Base-by-base conservation (phyloP, 2,113 vertebrate species). In the Thunnus thynnus region DNA sequence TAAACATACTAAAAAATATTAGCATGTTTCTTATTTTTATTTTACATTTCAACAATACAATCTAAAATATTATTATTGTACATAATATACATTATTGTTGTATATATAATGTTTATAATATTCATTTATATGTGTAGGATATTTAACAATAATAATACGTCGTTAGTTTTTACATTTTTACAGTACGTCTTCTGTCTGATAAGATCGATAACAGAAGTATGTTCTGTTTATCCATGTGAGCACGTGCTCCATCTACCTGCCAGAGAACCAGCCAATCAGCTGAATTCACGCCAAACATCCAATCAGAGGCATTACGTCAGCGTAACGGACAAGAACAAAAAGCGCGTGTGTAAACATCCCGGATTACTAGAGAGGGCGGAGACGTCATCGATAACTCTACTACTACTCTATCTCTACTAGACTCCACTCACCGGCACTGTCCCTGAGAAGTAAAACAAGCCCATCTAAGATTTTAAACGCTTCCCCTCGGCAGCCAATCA, bases 401-500 rank as follows among this genome's bases (percentile, higher is more conserved):
- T 22, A 22, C 22, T 3, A 4, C 13, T 17, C 16, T 0, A 0
- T 1, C 3, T 1, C 32, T 4, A 41, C 36, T 52, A 0, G 10
- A 72, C 81, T 48, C 85, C 89, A 0, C 88, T 9, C 80, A 1
- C 13, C 9, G 11, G 50, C 7, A 4, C 10, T 8, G 57, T 13
- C 3, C 1, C 7, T 0, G 3, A 4, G 0, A 0, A 0, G 0
- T 5, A 52, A 87, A 91, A 46, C 68, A 25, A 86, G 54, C 66
- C 22, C 22, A 22, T 22, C 22, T 44, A 71, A 55, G 3, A 44
- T 9, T 88, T 90, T 72, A 76, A 91, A 90, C 56, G 12, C 48
- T 20, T 76, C 57, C 3, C 9, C 0, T 1, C 3, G 36, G 0
- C 0, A 83, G 76, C 94, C 93, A 95, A 95, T 95, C 82, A 78